These are phyloP conservation scores for Laupala kohalensis DNA, from an alignment of 1,140 invertebrate species.

Conservation along the genomic window DNA sequence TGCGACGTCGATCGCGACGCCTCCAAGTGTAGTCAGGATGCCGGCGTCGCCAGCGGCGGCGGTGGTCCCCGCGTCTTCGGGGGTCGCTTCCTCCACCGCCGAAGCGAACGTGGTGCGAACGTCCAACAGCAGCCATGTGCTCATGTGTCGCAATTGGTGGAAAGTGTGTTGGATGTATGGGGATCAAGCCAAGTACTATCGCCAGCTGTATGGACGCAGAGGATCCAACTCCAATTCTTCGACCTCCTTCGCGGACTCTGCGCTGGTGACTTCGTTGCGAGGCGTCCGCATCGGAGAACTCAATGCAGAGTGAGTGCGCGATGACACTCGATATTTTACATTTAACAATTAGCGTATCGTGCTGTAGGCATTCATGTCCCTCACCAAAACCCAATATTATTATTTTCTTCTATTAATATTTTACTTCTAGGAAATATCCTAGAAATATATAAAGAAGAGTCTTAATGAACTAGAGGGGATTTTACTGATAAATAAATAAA, in stretches of 20 bases:
- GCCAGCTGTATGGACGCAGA: constrained; percentile 58
- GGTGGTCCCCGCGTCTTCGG: background rate
- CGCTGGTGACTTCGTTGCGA: background rate
- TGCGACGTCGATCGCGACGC: background rate
- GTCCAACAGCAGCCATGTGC: constrained; percentile 34
- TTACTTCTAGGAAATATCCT: no score
- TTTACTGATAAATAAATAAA: no score
- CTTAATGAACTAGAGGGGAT: no score
- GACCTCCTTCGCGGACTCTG: constrained; percentile 6
- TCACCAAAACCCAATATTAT: no score
- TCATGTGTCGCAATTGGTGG: constrained; percentile 78
- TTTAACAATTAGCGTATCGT: no score
- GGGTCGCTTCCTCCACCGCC: background rate
- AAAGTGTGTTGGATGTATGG: constrained; percentile 75
- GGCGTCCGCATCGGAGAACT: background rate
- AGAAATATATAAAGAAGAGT: no score
- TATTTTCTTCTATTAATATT: no score
- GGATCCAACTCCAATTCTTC: constrained; percentile 23
- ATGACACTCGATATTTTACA: constrained; percentile 1
- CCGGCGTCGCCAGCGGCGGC: background rate
- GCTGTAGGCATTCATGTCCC: no score
- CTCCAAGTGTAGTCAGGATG: background rate
- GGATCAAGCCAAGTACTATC: constrained; percentile 69
- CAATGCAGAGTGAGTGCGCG: background rate
- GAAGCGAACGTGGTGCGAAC: background rate